phyloP scores from a whole-genome alignment of 2,888 invertebrate species.

The Desoria tigrina region DNA sequence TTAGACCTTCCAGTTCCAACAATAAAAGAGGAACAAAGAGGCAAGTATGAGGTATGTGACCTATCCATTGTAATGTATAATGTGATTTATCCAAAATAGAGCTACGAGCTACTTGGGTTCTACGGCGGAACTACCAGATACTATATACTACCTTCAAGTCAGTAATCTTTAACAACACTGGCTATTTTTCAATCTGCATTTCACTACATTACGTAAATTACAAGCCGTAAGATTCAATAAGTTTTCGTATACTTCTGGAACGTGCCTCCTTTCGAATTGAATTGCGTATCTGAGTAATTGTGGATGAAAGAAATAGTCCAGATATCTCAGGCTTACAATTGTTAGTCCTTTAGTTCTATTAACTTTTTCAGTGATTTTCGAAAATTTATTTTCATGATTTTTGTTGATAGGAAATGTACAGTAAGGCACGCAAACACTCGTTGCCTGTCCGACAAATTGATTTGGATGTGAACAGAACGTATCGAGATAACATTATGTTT shows the following conservation, averaged over 20 bases:
- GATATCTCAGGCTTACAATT: no score
- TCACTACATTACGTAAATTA: no score
- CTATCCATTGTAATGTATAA: background rate
- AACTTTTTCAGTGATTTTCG: background rate
- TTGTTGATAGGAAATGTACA: slow-evolving; percentile 71
- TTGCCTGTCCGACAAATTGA: slow-evolving; percentile 98
- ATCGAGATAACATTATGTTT: slow-evolving; percentile 88
- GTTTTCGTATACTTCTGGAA: no score
- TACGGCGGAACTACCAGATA: no score
- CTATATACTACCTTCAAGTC: no score
- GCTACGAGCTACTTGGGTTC: no score
- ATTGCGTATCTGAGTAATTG: no score
- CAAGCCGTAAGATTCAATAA: no score
- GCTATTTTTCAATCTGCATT: no score
- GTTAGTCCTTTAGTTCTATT: background rate
- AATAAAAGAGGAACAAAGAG: slow-evolving; percentile 73
- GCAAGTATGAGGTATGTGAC: slow-evolving; percentile 69
- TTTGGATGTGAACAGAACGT: slow-evolving; percentile 98
- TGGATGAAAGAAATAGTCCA: no score
- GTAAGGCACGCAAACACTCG: slow-evolving; percentile 83
- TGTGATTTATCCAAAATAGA: background rate
- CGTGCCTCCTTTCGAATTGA: no score
- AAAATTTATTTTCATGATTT: background rate
- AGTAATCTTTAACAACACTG: no score
- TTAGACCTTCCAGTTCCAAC: slow-evolving; percentile 78